phyloP scores from a whole-genome alignment of 2,113 vertebrate species.

The Cyanoderma ruficeps region DNA sequence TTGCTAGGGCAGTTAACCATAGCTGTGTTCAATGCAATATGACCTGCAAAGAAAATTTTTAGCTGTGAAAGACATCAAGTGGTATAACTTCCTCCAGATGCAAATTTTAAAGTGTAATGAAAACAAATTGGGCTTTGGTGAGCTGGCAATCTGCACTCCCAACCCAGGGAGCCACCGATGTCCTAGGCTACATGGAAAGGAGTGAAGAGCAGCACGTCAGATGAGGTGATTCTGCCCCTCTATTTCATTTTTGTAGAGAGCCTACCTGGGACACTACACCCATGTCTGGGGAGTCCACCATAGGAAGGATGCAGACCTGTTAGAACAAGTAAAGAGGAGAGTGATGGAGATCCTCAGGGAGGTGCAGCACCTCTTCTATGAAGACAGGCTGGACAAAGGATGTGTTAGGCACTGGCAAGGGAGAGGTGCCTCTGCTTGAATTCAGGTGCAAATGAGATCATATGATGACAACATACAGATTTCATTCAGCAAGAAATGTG shows the following conservation, averaged over 20 bases:
- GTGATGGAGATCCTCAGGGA: not conserved
- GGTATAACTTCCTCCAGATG: not conserved
- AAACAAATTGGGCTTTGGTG: not conserved
- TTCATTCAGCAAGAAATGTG: not conserved
- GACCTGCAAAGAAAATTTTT: not conserved
- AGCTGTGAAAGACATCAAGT: not conserved
- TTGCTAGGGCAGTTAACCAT: not conserved
- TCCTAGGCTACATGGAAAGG: not conserved
- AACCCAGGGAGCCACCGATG: not conserved
- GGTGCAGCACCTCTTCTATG: not conserved
- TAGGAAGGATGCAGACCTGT: too few relatives aligned
- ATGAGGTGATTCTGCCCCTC: not conserved
- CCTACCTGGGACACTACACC: not conserved
- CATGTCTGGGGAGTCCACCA: accelerated
- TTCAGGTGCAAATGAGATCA: not conserved
- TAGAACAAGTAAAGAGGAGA: not conserved
- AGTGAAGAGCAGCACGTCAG: accelerated
- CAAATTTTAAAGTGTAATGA: not conserved
- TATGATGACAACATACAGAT: not conserved
- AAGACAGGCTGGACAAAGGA: not conserved
- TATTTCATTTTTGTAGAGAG: not conserved
- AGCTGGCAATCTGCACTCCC: not conserved
- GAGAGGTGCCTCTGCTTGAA: not conserved
- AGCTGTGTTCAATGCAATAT: not conserved
- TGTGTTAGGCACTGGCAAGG: accelerated